A percentile compares a stretch with the other conserved stretches of the same genome.
Conservation (phyloP, 1,140 invertebrate species). For the Elysia chlorotica region DNA sequence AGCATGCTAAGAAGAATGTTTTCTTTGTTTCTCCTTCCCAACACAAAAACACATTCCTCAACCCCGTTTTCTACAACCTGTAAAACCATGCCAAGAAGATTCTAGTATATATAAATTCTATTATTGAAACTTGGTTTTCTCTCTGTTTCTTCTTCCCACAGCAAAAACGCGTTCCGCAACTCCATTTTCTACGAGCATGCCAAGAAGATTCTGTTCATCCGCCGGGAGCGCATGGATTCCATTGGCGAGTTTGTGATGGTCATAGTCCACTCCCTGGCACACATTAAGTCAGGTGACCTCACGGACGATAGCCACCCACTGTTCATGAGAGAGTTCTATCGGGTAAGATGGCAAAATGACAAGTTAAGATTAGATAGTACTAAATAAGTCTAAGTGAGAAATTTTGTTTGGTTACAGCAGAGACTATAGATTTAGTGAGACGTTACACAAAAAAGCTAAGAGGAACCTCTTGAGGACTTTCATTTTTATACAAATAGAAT, state of each 20-base stretch:
- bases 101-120: no score
- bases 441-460: no score
- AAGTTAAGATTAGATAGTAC: no score
- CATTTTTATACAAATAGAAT: no score
- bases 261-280: constrained; percentile 55
- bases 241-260: constrained; percentile 59
- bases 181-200: constrained; percentile 54
- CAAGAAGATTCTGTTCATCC: constrained; percentile 52
- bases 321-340: constrained; percentile 57
- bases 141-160: not conserved
- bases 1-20: not conserved
- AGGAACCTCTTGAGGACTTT: no score
- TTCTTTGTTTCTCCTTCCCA: not conserved
- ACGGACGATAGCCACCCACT: constrained; percentile 52
- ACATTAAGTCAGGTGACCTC: constrained; percentile 53
- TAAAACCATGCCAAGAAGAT: constrained; percentile 51
- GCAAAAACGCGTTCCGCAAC: constrained; percentile 53
- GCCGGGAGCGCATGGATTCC: constrained; percentile 54
- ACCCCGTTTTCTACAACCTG: constrained; percentile 54
- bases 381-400: no score
- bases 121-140: not conserved
- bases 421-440: no score
- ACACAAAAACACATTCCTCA: constrained; percentile 50
- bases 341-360: constrained; percentile 44
- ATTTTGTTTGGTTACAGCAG: no score